These are phyloP conservation scores for Cryptus viduatorius DNA, from an alignment of 2,888 invertebrate species.

Conservation along the genomic window DNA sequence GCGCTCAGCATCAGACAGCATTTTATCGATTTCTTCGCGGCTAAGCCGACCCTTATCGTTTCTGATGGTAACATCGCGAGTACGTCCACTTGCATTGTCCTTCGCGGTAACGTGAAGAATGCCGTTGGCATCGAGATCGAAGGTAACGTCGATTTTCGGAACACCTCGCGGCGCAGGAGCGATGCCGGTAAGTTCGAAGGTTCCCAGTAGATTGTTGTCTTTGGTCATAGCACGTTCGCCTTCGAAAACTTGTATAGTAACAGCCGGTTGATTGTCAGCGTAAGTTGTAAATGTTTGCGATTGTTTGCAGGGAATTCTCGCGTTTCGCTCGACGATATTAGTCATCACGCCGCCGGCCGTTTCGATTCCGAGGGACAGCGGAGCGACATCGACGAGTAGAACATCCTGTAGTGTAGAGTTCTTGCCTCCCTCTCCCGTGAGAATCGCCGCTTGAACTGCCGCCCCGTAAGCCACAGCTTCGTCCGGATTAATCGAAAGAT, in stretches of 20 bases:
- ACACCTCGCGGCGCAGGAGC: no score
- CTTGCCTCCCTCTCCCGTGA: constrained; percentile 87
- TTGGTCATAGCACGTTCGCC: constrained; percentile 98
- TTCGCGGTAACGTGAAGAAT: constrained; percentile 94
- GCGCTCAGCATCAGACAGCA: constrained; percentile 86
- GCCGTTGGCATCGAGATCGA: no score
- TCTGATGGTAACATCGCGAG: constrained; percentile 85
- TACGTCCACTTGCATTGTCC: constrained; percentile 86
- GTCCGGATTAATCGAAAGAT: constrained; percentile 96
- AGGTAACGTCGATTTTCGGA: no score
- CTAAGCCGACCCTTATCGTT: constrained; percentile 88
- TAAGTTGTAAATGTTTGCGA: constrained; percentile 99
- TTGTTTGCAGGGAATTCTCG: constrained; percentile 98
- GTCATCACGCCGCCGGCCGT: constrained; percentile 98
- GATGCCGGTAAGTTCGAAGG: constrained; percentile 97
- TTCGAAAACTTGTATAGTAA: constrained; percentile 96
- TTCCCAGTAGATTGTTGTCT: constrained; percentile 97
- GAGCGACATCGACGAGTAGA: constrained; percentile 96
- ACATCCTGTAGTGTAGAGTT: constrained; percentile 89
- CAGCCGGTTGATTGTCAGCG: constrained; percentile 98
- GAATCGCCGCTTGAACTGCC: constrained; percentile 96
- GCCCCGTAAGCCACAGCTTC: constrained; percentile 97
- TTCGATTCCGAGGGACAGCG: constrained; percentile 95
- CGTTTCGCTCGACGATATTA: constrained; percentile 97
- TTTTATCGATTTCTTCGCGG: constrained; percentile 89